Conservation (phyloP, 2,888 invertebrate genomes). For the Apamea monoglypha region DNA sequence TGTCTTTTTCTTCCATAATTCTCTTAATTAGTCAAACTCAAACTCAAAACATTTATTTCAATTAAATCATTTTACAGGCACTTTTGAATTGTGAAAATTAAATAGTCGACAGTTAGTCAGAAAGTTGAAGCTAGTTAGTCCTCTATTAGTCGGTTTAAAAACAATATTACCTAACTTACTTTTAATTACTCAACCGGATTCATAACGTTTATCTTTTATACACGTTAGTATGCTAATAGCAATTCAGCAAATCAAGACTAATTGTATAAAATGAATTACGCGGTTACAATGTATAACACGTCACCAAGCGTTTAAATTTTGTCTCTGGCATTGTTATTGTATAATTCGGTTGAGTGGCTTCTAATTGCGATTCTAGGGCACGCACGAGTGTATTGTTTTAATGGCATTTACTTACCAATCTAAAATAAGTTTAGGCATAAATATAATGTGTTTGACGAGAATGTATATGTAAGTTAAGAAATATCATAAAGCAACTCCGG, state of each 20-base stretch:
- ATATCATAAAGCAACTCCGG: background rate
- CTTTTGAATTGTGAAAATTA: no score
- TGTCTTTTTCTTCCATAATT: background rate
- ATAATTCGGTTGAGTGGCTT: constrained; percentile 20
- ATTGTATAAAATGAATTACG: constrained; percentile 27
- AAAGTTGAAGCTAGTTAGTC: no score
- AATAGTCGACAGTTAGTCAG: no score
- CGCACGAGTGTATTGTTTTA: constrained; percentile 1
- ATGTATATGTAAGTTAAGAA: background rate
- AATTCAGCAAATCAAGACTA: constrained; percentile 7
- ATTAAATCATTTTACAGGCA: no score
- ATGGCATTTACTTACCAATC: background rate
- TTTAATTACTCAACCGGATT: background rate
- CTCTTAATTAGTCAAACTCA: no score
- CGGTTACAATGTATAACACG: background rate
- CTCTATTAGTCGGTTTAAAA: background rate
- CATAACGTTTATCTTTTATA: constrained; percentile 9
- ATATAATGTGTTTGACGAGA: background rate
- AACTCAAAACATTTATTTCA: no score
- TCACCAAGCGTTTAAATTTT: constrained; percentile 3
- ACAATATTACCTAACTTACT: background rate
- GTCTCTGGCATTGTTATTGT: constrained; percentile 18
- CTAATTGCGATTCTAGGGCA: constrained; percentile 17
- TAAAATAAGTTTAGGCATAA: background rate
- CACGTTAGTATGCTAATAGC: constrained; percentile 18